phyloP scores from a whole-genome alignment of 2,797 vertebrate species.

The Typhlichthys subterraneus region DNA sequence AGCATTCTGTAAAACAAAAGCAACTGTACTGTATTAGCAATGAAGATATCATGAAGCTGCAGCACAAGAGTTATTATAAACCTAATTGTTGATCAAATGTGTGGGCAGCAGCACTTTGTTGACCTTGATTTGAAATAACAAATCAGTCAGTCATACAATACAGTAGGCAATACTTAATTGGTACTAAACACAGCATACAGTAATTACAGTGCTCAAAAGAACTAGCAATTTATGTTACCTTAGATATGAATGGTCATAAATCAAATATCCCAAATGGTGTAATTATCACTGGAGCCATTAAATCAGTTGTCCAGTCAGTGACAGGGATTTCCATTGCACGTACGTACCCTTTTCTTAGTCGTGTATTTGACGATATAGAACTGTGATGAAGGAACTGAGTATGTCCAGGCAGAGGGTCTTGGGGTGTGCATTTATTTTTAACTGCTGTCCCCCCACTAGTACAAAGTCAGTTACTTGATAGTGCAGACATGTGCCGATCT shows the following conservation, averaged over 20 bases:
- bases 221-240: not conserved
- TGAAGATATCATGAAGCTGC: too few species aligned
- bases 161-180: not conserved
- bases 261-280: constrained; percentile 11
- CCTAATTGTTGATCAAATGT: too few species aligned
- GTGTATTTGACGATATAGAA: constrained; percentile 55
- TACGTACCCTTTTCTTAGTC: constrained; percentile 75
- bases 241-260: constrained; percentile 20
- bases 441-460: constrained; percentile 67
- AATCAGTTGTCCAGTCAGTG: constrained; percentile 27
- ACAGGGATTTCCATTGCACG: constrained; percentile 57
- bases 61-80: too few species aligned
- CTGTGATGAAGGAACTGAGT: constrained; percentile 64
- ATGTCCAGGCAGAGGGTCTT: constrained; percentile 60
- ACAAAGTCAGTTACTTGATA: constrained; percentile 81
- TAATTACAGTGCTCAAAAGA: not conserved
- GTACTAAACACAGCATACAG: constrained; percentile 2
- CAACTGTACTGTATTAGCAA: too few species aligned
- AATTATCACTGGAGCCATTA: constrained; percentile 29
- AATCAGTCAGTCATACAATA: not conserved
- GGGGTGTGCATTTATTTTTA: constrained; percentile 79
- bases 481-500: constrained; percentile 69
- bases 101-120: too few species aligned
- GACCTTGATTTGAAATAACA: too few species aligned
- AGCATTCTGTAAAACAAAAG: too few species aligned